Evolutionary conservation across 2,797 vertebrate genomes (phyloP), one percentile per base, ranked within the genome.

Genomic region (Catamblyrhynchus diadema): DNA sequence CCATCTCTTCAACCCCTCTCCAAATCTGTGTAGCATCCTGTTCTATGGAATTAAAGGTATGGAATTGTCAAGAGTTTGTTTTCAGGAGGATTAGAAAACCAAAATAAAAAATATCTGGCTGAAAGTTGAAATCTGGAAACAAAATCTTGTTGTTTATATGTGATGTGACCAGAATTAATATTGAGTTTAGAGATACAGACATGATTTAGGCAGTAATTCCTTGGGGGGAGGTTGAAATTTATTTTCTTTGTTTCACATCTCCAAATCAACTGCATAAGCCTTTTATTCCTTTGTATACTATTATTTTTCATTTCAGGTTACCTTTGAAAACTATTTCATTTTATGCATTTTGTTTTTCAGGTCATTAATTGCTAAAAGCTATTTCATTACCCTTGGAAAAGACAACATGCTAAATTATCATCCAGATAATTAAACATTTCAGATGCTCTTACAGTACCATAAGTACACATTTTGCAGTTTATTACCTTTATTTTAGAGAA

Each of bases 401-500:
- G 39, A 78, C 57, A 67, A 61, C 53, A 22, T 73, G 42, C 71
- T 94, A 94, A 93, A 95, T 96, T 95, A 92, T 95, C 62, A 48
- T 57, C 51, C 64, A 74, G 75, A 78, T 94, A 91, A 90, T 86
- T 90, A 94, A 88, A 65, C 51, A 85, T 74, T 96, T 93, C 37
- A 81, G 73, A 82, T 88, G 67, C 32, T 88, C 35, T 60, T 91
- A 72, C 37, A 23, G 35, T 91, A 78, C 59, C 60, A 75, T 79
- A 94, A 96, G 44, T 79, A 57, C 23, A 22, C 48, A 64, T 88
- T 95, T 97, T 96, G 74, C 80, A 90, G 70, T 96, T 92, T 62
- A 69, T 88, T 93, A 59, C 48, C 86, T 97, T 93, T 86, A 81
- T 94, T 97, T 95, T 93, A 69, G 66, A 86, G 72, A 95, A 35